These are phyloP conservation scores for Haplochromis vanheusdeni DNA, from an alignment of 2,113 vertebrate species.

Conservation along the genomic window DNA sequence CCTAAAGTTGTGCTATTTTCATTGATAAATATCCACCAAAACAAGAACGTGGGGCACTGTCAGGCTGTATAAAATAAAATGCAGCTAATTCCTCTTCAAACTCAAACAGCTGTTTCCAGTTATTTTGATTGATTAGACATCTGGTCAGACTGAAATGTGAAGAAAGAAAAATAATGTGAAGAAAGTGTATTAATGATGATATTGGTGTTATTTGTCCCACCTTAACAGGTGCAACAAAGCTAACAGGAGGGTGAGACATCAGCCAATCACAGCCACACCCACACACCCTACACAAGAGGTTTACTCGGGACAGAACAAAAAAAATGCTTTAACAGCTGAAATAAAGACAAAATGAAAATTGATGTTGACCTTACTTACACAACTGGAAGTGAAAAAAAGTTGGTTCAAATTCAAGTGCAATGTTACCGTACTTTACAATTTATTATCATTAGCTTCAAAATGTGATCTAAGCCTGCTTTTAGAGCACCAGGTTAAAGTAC, in stretches of 20 bases:
- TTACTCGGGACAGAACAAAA: not conserved
- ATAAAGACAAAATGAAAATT: not conserved
- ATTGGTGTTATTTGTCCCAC: not conserved
- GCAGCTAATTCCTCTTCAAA: not conserved
- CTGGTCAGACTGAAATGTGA: not conserved
- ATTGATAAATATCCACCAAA: not conserved
- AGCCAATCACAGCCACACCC: not conserved
- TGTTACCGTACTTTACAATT: not conserved
- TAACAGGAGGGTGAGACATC: not conserved
- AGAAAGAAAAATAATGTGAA: not conserved
- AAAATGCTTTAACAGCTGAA: not conserved
- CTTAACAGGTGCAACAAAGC: not conserved
- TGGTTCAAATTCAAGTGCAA: not conserved
- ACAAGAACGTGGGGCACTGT: fast-evolving
- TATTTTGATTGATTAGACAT: not conserved
- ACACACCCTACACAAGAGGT: not conserved
- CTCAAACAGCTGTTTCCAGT: not conserved
- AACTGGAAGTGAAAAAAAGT: not conserved
- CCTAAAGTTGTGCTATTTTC: not conserved
- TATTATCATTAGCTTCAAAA: not conserved
- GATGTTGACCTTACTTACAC: not conserved
- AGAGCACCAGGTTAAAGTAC: not conserved
- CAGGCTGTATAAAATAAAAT: not conserved
- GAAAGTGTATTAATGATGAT: not conserved
- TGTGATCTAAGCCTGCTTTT: fast-evolving